Percentiles rank a stretch among this genome's conserved stretches.
Evolutionary conservation across 2,113 vertebrate species (phyloP).

Genomic region (Caracal caracal): DNA sequence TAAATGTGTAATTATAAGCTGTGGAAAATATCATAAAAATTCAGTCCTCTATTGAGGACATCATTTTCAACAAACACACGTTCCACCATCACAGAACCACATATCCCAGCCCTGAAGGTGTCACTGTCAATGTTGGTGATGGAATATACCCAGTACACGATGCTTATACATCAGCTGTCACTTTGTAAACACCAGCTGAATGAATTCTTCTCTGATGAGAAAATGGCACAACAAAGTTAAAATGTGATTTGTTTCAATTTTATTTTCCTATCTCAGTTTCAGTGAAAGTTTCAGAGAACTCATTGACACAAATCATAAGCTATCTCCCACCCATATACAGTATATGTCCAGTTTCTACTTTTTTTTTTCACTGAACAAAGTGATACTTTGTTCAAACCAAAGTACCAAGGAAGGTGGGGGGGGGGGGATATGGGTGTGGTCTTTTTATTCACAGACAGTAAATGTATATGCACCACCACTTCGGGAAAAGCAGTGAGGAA

Average conservation of each 20-base stretch:
- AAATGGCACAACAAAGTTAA: conserved; percentile 49
- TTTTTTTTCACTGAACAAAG: conserved; percentile 55
- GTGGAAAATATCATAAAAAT: neutral
- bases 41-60: neutral
- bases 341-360: conserved; percentile 78
- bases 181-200: neutral
- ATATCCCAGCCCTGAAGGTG: neutral
- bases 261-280: conserved; percentile 79
- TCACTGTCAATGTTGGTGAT: neutral
- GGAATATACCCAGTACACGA: rapidly evolving
- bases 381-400: conserved; percentile 64
- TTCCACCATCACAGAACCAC: neutral
- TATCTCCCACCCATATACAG: conserved; percentile 65
- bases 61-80: neutral
- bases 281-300: conserved; percentile 78
- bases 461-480: neutral
- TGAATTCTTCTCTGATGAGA: neutral
- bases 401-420: conserved; percentile 59
- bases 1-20: neutral
- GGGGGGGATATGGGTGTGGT: rapidly evolving
- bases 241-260: conserved; percentile 66
- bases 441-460: conserved; percentile 16
- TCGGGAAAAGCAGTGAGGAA: neutral
- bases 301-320: conserved; percentile 60
- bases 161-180: neutral